Percentiles rank a stretch among this genome's conserved stretches.
phyloP scores from a whole-genome alignment of 1,140 invertebrate genomes.

The Cataglyphis hispanica region DNA sequence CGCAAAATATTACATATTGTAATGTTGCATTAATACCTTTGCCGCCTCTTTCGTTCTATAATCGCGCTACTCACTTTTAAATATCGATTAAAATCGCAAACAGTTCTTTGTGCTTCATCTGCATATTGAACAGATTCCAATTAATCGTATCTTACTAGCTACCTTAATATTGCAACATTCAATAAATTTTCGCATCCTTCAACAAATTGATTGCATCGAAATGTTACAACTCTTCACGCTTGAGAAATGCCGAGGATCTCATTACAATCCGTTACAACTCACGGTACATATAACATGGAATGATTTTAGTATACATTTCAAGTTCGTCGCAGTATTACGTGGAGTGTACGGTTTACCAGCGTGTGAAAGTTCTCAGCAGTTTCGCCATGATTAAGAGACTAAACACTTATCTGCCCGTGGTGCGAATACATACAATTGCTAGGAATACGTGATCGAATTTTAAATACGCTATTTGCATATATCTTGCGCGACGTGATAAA shows the following conservation, averaged over 20 bases:
- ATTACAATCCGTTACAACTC: slow-evolving; percentile 14
- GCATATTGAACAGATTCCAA: slow-evolving; percentile 11
- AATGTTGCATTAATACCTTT: neutral
- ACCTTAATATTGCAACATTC: neutral
- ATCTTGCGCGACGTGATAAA: slow-evolving; percentile 14
- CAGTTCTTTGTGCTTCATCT: slow-evolving; percentile 21
- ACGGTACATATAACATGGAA: slow-evolving; percentile 21
- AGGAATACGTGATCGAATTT: slow-evolving; percentile 47
- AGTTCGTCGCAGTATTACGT: slow-evolving; percentile 34
- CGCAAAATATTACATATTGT: neutral
- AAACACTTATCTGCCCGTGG: slow-evolving; percentile 23
- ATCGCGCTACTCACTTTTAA: neutral
- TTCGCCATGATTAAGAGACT: slow-evolving; percentile 57
- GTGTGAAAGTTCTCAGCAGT: slow-evolving; percentile 45
- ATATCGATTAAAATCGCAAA: slow-evolving; percentile 40
- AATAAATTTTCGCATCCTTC: slow-evolving; percentile 19
- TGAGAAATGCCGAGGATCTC: slow-evolving; percentile 32
- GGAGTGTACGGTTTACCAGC: slow-evolving; percentile 6
- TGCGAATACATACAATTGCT: neutral
- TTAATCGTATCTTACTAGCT: neutral
- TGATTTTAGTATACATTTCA: slow-evolving; percentile 16
- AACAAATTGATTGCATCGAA: slow-evolving; percentile 21
- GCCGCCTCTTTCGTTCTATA: neutral
- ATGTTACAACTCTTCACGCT: slow-evolving; percentile 7
- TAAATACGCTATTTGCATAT: slow-evolving; percentile 1